Base-by-base conservation (phyloP, 2,888 invertebrate genomes). In the Pollenia griseotomentosa region DNA sequence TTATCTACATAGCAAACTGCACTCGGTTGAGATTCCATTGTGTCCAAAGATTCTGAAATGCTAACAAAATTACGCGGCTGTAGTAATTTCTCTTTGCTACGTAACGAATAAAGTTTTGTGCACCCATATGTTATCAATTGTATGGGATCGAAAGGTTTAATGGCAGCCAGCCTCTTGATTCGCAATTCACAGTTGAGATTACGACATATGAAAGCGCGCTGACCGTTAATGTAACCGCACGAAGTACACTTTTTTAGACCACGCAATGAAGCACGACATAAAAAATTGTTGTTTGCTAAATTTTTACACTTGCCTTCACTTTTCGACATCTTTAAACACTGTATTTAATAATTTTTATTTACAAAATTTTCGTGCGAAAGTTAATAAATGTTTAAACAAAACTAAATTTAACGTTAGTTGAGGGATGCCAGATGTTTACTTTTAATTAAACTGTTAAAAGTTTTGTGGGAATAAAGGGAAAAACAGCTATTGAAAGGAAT, bases 1-100 rank as follows among this genome's bases (percentile, higher is more conserved):
- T 74, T 78, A 12, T 84, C 81, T 19, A 84, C 87, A 65, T 78
- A 87, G 53, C 87, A 87, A 11, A 79, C 59, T 4, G 55, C 89
- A 53, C 89, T 90, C 0, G 91, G 89, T 2, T 53, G 68, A 0
- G 61, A 51, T 40, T 93, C 93, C 88, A 93, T 91, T 11, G 92
- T 91, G 44, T 93, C 88, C 4, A 92, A 91, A 89, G 93, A 88
- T 91, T 93, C 90, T 92, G 94, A 89, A 92, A 93, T 91, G 87
- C 96, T 96, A 2, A 97, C 97, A 92, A 97, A 97, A 40, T 96
- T 96, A 57, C 97, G 94, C 78, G 95, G 95, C 86, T 96, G 96
- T 1, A 96, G 95, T 0, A 96, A 96, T 88, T 95, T 95, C 88
- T 96, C 96, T 70, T 95, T 94, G 1, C 96, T 94, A 66, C 96